phyloP scores from a whole-genome alignment of 2,888 invertebrate species.

The Helleia helle region DNA sequence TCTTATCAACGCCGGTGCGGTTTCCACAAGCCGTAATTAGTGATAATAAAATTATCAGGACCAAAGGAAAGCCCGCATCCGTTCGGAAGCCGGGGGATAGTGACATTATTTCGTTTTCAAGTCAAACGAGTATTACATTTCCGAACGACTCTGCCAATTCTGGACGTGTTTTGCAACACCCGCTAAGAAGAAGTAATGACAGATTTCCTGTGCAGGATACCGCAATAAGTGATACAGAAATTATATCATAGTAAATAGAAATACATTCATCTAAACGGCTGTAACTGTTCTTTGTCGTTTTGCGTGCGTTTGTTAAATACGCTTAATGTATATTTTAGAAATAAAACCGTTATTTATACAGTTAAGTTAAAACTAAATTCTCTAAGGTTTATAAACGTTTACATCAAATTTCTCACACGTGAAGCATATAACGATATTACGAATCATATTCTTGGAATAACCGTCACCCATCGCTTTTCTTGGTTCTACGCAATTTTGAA shows the following conservation, averaged over 20 bases:
- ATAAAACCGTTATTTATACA: background rate
- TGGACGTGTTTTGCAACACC: constrained; percentile 23
- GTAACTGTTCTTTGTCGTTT: constrained; percentile 9
- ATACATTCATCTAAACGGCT: constrained; percentile 2
- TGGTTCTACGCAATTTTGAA: too few species aligned
- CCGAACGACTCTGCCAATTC: constrained; percentile 48
- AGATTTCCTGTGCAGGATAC: constrained; percentile 22
- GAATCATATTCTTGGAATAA: too few species aligned
- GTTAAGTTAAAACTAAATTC: background rate
- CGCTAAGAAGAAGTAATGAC: constrained; percentile 21
- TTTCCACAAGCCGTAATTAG: constrained; percentile 11
- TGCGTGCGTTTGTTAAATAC: background rate
- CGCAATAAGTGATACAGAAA: constrained; percentile 18
- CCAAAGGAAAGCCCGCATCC: constrained; percentile 30
- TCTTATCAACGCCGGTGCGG: background rate
- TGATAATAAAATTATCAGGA: constrained; percentile 23
- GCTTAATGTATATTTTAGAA: background rate
- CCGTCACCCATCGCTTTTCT: too few species aligned
- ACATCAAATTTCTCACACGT: too few species aligned
- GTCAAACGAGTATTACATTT: constrained; percentile 27
- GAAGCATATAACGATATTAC: too few species aligned
- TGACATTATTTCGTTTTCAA: constrained; percentile 18
- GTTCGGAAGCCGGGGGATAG: constrained; percentile 24
- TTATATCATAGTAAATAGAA: constrained; percentile 17
- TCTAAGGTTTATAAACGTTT: too few species aligned